These are phyloP conservation scores for Rhamphomyia laevipes DNA, from an alignment of 2,888 invertebrate species.

Conservation along the genomic window DNA sequence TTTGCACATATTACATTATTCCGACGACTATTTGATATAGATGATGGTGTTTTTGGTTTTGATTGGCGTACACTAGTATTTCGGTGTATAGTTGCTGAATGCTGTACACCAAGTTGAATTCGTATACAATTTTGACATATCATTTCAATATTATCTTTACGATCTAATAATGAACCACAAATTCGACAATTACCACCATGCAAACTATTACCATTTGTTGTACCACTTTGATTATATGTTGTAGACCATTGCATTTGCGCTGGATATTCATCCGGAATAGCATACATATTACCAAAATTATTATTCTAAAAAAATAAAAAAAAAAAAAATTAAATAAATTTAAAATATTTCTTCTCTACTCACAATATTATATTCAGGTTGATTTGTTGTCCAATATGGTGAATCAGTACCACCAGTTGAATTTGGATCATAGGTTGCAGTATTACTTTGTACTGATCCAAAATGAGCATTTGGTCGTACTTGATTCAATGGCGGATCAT, in stretches of 20 bases:
- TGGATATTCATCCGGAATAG: neutral
- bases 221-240: neutral
- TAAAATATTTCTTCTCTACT: too few relatives aligned
- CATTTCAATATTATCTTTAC: conserved; percentile 21
- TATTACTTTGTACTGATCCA: conserved; percentile 8
- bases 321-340: neutral
- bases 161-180: conserved; percentile 23
- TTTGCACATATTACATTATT: conserved; percentile 45
- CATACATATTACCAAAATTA: neutral
- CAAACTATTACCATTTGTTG: neutral
- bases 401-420: conserved; percentile 21
- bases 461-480: conserved; percentile 26
- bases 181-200: conserved; percentile 24
- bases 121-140: conserved; percentile 5
- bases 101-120: conserved; percentile 6
- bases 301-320: neutral
- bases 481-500: conserved; percentile 31
- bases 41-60: conserved; percentile 26
- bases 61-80: conserved; percentile 22
- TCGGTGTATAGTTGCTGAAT: neutral
- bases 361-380: too few relatives aligned
- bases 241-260: neutral
- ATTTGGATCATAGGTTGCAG: conserved; percentile 23
- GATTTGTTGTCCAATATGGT: conserved; percentile 18
- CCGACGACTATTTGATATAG: conserved; percentile 29